Base-by-base conservation (phyloP, 1,140 invertebrate genomes). In the Tetramorium simillimum region DNA sequence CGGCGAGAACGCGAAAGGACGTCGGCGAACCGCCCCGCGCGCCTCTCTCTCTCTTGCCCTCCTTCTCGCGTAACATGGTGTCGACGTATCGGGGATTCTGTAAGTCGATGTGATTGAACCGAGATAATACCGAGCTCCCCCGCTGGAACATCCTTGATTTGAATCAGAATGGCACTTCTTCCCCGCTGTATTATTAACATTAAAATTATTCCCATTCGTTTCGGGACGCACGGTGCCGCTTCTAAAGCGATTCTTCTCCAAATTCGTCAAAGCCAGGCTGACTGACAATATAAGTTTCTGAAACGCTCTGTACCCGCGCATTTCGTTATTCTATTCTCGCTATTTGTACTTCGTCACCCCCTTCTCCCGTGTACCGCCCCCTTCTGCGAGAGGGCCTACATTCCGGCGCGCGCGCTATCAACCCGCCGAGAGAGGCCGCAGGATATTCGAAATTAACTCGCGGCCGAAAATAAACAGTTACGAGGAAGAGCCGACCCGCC, bases 401-500 rank as follows among this genome's bases (percentile, higher is more conserved):
- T 46, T 63, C n/a, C 24, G 51, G 49, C 21, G 40, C 56, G 40
- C 56, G 16, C 80, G 70, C 63, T 81, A 86, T 88, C 88, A 75
- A 51, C 67, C 21, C 51, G 49, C 65, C 37, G 60, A 28, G 53
- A 40, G 37, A 73, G 16, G 56, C 87, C 53, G 77, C 81, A 86
- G 78, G 86, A 91, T 89, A 88, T 86, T 86, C 72, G 67, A 88
- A 85, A 88, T 85, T 86, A 88, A 88, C 75, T 72, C 33, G 24
- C 33, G 18, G 67, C 67, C 73, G 43, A 89, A 91, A 90, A 90
- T 87, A 90, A 90, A 87, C 67, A 80, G 77, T 28, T 46, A 75
- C 63, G 67, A 58, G 28, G 21, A 67, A 72, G 0, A 75, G 67
- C 14, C 33, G 75, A 37, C 43, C 14, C 46, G 49, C 18, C 43